Evolutionary conservation across 2,113 vertebrate species (phyloP), one percentile per base, ranked within the genome.

Genomic region (Engystomops pustulosus): DNA sequence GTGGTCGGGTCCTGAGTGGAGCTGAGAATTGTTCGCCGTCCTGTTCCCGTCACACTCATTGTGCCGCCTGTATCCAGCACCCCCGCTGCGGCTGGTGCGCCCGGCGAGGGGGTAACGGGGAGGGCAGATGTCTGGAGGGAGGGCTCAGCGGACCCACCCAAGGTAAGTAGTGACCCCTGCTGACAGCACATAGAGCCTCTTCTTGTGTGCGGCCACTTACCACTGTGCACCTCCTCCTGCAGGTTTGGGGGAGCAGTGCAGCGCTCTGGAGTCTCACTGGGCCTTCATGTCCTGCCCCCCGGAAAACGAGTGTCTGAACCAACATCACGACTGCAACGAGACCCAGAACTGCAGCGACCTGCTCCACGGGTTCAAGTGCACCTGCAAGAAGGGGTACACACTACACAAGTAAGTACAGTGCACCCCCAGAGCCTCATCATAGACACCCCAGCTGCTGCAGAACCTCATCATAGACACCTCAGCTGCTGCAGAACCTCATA

Each of bases 41-140:
- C 84, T 98, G 96, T 88, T 93, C 93, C 34, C 93, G 93, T 86
- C 93, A 95, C 25, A 93, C 90, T 45, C 96, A 97, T 90, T 98
- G 96, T 45, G 93, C 96, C 85, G 93, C 93, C 84, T 98, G 96
- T 88, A 94, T 97, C 51, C 92, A 90, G 69, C 93, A 94, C 75
- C 96, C 96, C 38, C 95, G 96, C 88, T 97, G 96, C 14, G 96
- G 96, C 75, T 98, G 96, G 96, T 98, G 96, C 82, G 93, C 95
- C 41, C 70, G 88, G 36, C 89, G 84, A 0, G 93, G 90, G 4
- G 94, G 93, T 78, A 97, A 98, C 1, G 96, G 96, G 1, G 93
- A 91, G 0, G 96, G 96, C 25, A 92, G 77, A 85, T 98, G 96
- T 86, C 86, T 95, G 85, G 95, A 96, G 87, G 96, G 96, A 27